These are phyloP conservation scores for Pao palembangensis DNA, from an alignment of 2,113 vertebrate species.

Conservation along the genomic window DNA sequence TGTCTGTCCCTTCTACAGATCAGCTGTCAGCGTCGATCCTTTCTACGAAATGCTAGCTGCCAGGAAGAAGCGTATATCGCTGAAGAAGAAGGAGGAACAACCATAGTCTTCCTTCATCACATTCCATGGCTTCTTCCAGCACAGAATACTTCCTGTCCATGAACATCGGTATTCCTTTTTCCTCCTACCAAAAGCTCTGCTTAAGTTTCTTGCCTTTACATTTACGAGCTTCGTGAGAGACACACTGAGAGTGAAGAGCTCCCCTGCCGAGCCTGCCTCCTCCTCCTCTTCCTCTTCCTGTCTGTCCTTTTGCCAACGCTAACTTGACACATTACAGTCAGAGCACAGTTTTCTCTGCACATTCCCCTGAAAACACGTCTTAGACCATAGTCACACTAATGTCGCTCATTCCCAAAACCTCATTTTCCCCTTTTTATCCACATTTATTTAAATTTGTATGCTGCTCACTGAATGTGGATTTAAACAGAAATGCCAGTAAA, in stretches of 20 bases:
- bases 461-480: not conserved
- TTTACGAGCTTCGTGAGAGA: slow-evolving; percentile 27
- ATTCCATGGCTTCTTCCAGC: slow-evolving; percentile 25
- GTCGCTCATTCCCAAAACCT: not conserved
- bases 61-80: slow-evolving; percentile 90
- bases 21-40: slow-evolving; percentile 89
- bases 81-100: slow-evolving; percentile 91
- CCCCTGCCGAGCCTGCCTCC: slow-evolving; percentile 18
- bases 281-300: not conserved
- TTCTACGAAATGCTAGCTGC: slow-evolving; percentile 96
- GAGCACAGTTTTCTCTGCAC: slow-evolving; percentile 20
- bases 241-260: slow-evolving; percentile 28
- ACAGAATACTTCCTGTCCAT: slow-evolving; percentile 12
- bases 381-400: slow-evolving; percentile 32
- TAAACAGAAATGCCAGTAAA: not conserved
- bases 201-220: not conserved
- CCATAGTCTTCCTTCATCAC: slow-evolving; percentile 58
- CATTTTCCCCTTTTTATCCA: slow-evolving; percentile 1
- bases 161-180: not conserved
- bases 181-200: slow-evolving; percentile 22
- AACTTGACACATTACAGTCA: slow-evolving; percentile 21
- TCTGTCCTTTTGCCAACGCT: slow-evolving; percentile 28
- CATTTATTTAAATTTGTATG: not conserved
- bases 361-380: slow-evolving; percentile 8
- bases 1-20: slow-evolving; percentile 69